Evolutionary conservation across 2,888 invertebrate genomes (phyloP), one percentile per base, ranked within the genome.

Genomic region (Meiosimyza platycephala): DNA sequence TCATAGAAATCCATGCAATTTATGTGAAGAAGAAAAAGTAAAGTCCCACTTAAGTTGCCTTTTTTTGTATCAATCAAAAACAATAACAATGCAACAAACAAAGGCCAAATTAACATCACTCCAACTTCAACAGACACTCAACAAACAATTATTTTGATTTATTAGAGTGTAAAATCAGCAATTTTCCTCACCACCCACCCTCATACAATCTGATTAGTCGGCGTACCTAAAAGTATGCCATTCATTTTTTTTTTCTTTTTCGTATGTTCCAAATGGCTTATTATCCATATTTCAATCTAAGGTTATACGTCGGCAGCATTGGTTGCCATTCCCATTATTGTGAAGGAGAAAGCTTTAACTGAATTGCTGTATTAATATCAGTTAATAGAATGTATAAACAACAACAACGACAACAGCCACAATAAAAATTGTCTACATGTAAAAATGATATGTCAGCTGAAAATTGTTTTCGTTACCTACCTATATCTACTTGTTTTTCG

Each of bases 361-460:
- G 22, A 40, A 63, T 54, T 22, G 64, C 50, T 65, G 54, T 66
- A 60, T 62, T 66, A 60, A 60, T 50, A 57, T 51, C 51, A 71
- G 65, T 47, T 71, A 59, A 59, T 51, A 51, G 59, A 51, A 59
- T 71, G 63, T 55, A 57, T 71, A 57, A 40, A 16, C 50, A 65
- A 57, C 60, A 59, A 65, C 0, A 50, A 48, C 65, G 16, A 71
- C 55, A 28, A 67, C 48, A 52, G 16, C 11, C 3, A 65, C 12
- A 65, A 64, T 12, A 62, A 28, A 6, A 3, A 11, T 16, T 16
- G n/a, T n/a, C 40, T 62, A 62, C 28, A 52, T 51, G 51, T 33
- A n/a, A 33, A 28, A 51, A 78, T 79, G 78, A 80, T 80, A 79
- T 81, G 81, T 80, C 80, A 80, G 78, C 77, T 79, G 77, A 80